Evolutionary conservation across 2,888 invertebrate genomes (phyloP).

Genomic region (Synergus itoensis): DNA sequence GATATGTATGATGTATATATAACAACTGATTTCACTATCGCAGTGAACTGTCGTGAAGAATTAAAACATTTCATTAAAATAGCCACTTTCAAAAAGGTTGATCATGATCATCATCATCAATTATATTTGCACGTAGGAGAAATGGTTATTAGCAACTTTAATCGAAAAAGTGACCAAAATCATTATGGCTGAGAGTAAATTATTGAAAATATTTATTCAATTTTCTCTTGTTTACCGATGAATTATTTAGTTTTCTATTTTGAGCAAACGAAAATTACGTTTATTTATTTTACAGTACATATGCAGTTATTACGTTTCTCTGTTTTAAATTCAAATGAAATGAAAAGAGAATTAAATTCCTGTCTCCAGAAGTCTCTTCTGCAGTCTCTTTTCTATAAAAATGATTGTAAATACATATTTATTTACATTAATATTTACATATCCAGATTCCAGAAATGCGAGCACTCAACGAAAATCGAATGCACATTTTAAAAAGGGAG

Average conservation of each 20-base stretch:
- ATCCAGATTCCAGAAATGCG: not conserved
- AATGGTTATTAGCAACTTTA: not conserved
- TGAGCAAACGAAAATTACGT: too few relatives aligned
- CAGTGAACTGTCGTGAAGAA: constrained; percentile 1
- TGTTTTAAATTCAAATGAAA: too few relatives aligned
- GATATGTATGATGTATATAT: constrained; percentile 13
- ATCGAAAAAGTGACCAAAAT: not conserved
- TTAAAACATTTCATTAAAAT: not conserved
- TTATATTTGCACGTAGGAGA: not conserved
- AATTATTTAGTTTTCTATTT: not conserved
- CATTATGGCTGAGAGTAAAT: not conserved
- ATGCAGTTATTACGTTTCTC: too few relatives aligned
- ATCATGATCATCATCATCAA: not conserved
- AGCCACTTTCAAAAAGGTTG: not conserved
- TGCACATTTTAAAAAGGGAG: not conserved
- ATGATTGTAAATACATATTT: not conserved
- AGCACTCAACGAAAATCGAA: not conserved
- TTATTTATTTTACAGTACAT: too few relatives aligned
- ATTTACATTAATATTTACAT: not conserved
- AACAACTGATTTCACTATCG: constrained; percentile 9
- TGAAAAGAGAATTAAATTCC: not conserved
- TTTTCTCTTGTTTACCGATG: not conserved
- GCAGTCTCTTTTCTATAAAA: not conserved
- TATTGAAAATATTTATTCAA: not conserved
- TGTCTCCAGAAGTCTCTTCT: not conserved